These are phyloP conservation scores for Ceyx cyanopectus DNA, from an alignment of 2,113 vertebrate genomes.

Conservation along the genomic window DNA sequence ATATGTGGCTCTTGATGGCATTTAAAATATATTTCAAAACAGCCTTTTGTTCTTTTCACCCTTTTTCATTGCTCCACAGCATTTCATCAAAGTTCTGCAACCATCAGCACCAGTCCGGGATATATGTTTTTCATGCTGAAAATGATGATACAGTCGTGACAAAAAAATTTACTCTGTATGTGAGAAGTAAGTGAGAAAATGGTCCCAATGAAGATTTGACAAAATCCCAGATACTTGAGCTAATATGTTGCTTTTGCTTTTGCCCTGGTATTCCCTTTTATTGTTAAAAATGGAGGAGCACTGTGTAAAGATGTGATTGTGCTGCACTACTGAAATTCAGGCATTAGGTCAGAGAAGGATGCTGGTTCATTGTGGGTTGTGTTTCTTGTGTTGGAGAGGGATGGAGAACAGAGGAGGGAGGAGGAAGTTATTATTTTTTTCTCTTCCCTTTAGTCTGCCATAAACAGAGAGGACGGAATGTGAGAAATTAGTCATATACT, in stretches of 20 bases:
- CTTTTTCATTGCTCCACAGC: slow-evolving; percentile 74
- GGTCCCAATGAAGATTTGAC: not conserved
- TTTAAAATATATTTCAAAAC: not conserved
- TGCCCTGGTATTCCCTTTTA: not conserved
- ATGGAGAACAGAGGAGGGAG: not conserved
- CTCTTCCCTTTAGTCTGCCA: not conserved
- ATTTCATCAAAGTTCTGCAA: slow-evolving; percentile 79
- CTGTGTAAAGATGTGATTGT: not conserved
- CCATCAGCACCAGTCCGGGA: slow-evolving; percentile 79
- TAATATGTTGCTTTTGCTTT: not conserved
- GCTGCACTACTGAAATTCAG: not conserved
- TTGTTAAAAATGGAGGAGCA: not conserved
- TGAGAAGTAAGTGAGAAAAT: slow-evolving; percentile 84
- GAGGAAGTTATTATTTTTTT: not conserved
- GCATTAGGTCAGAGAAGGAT: not conserved
- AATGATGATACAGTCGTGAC: slow-evolving; percentile 76
- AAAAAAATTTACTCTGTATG: slow-evolving; percentile 81
- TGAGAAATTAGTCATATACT: not conserved
- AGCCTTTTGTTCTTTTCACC: not conserved
- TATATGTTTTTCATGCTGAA: slow-evolving; percentile 85
- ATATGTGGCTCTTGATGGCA: not conserved
- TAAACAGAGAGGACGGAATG: not conserved
- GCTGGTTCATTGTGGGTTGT: not conserved
- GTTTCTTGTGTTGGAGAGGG: not conserved
- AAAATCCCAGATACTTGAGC: not conserved